Percentiles rank a stretch among this genome's conserved stretches.
These are phyloP conservation scores for Euphonia xanthogaster DNA, from an alignment of 2,797 vertebrate genomes.

Conservation along the genomic window DNA sequence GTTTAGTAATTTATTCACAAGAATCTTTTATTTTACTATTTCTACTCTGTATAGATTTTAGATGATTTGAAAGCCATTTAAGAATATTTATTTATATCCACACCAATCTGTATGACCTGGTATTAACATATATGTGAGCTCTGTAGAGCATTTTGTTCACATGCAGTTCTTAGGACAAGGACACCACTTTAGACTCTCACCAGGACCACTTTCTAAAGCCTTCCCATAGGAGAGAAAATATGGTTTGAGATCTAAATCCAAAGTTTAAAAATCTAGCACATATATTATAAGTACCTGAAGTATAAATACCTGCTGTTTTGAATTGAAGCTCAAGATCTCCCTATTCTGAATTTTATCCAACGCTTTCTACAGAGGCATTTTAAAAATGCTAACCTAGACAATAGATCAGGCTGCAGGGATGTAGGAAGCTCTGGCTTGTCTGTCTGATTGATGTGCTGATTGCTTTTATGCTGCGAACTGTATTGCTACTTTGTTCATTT, in stretches of 20 bases:
- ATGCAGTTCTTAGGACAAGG: background rate
- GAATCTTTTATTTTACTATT: background rate
- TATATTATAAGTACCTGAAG: background rate
- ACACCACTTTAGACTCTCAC: background rate
- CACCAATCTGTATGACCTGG: background rate
- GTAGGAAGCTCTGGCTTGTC: background rate
- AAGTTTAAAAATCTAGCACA: background rate
- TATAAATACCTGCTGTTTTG: background rate
- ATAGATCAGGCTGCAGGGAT: background rate
- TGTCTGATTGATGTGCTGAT: background rate
- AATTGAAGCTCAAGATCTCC: background rate
- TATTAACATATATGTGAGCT: background rate
- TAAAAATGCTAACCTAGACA: conserved; percentile 4
- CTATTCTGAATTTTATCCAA: background rate
- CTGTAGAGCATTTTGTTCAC: background rate
- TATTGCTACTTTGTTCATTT: background rate
- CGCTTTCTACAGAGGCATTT: background rate
- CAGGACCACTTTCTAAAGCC: background rate
- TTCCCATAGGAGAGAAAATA: background rate
- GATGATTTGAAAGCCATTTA: background rate
- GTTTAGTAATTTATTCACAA: background rate
- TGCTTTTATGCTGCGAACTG: background rate
- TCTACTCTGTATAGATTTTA: background rate
- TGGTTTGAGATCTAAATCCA: background rate
- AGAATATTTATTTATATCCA: background rate